Conservation (phyloP, 2,888 invertebrate genomes). For the Ellobium chinense region DNA sequence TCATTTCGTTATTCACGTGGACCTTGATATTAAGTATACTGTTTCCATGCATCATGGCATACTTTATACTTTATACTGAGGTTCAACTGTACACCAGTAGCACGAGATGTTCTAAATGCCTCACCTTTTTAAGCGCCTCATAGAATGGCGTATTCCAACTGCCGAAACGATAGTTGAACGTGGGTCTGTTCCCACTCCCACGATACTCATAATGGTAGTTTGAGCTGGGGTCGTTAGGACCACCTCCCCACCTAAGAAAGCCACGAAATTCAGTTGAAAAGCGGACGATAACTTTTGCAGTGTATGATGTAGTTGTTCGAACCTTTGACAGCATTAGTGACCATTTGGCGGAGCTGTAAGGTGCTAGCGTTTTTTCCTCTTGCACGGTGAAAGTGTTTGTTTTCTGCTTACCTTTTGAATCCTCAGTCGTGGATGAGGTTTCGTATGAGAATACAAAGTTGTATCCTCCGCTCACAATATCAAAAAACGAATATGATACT, state of each 20-base stretch:
- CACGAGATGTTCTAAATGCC: too few relatives aligned
- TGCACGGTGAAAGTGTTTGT: neutral
- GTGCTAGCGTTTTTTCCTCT: neutral
- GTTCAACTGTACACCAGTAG: too few relatives aligned
- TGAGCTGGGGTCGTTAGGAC: neutral
- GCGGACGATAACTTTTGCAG: neutral
- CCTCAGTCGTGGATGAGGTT: neutral
- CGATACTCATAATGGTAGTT: conserved; percentile 13
- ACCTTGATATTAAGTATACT: too few relatives aligned
- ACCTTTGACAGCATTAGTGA: neutral
- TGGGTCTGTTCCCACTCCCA: conserved; percentile 19
- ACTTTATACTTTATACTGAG: too few relatives aligned
- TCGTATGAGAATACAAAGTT: conserved; percentile 16
- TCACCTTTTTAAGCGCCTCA: conserved; percentile 1
- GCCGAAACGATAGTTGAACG: conserved; percentile 16
- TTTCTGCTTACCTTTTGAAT: neutral
- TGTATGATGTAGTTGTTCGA: conserved; percentile 18
- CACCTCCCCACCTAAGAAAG: conserved; percentile 17
- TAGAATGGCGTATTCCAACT: neutral
- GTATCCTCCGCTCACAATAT: too few relatives aligned
- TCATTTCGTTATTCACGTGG: too few relatives aligned
- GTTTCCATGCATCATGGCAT: too few relatives aligned
- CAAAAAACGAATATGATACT: too few relatives aligned
- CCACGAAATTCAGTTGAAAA: conserved; percentile 26
- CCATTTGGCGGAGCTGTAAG: neutral